Conservation (phyloP, 2,888 invertebrate genomes). For the Coelopa pilipes region DNA sequence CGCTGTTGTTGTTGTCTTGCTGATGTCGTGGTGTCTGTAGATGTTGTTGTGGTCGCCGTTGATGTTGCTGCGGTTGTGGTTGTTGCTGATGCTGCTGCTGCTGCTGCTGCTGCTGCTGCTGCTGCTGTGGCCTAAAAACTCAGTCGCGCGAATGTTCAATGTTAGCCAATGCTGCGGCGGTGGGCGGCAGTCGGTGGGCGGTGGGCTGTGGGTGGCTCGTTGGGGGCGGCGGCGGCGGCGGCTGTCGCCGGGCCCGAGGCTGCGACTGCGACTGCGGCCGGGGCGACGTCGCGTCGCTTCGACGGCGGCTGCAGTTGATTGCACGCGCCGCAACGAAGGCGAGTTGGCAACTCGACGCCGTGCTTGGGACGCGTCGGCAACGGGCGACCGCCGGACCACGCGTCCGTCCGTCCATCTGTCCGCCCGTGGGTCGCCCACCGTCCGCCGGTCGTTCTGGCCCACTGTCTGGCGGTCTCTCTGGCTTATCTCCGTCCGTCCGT, state of each 20-base stretch:
- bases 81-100: too few relatives aligned
- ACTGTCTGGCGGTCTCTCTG: neutral
- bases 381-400: slow-evolving; percentile 4
- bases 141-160: slow-evolving; percentile 12
- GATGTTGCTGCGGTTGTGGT: too few relatives aligned
- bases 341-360: slow-evolving; percentile 48
- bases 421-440: neutral
- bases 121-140: slow-evolving; percentile 8
- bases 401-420: neutral
- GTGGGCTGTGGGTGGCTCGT: neutral
- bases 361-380: slow-evolving; percentile 27
- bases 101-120: too few relatives aligned
- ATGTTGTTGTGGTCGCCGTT: too few relatives aligned
- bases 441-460: neutral
- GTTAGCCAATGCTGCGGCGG: slow-evolving; percentile 7
- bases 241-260: too few relatives aligned
- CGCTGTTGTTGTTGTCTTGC: neutral
- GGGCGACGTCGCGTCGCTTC: neutral
- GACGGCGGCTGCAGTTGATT: slow-evolving; percentile 19
- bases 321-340: slow-evolving; percentile 24
- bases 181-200: neutral
- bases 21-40: too few relatives aligned
- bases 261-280: neutral
- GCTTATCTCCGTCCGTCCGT: neutral
- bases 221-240: too few relatives aligned